Base-by-base conservation (phyloP, 2,113 vertebrate genomes). In the Nyctibius bracteatus region DNA sequence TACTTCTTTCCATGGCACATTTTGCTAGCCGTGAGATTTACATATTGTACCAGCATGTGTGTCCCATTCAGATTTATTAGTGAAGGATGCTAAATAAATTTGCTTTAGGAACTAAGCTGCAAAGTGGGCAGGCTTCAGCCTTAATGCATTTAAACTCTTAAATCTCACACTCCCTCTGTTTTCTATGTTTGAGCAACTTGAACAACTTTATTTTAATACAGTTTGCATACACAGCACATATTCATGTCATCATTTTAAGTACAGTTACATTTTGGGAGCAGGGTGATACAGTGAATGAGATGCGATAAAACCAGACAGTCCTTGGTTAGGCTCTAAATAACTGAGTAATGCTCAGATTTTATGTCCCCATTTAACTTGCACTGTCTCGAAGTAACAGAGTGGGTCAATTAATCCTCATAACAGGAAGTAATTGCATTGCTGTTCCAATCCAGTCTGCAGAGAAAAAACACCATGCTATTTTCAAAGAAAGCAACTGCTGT, bases 371-470 rank as follows among this genome's bases (percentile, higher is more conserved):
- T 92, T 95, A 94, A 88, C 80, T 96, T 89, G 70, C 70, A 68
- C 33, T 81, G 77, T 44, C 93, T 95, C 0, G 0, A 68, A 95
- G 88, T 83, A 84, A 86, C 73, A 61, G 85, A 91, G 71, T 16
- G 58, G 68, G 73, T 95, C 89, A 97, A 93, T 97, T 97, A 97
- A 95, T 95, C 85, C 93, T 96, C 72, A 23, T 79, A 96, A 52
- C 16, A 85, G 63, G 86, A 70, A 81, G 87, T 66, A 97, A 95
- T 96, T 86, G 79, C 91, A 83, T 86, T 95, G 81, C 82, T 78
- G n/a, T 49, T 97, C 55, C 74, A 87, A 78, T 68, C 51, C 65
- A 94, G 58, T 55, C 82, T 71, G 82, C 84, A 93, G 86, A 85
- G 85, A 37, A 90, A 90, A 96, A 91, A 30, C 30, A 72, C 62